These are phyloP conservation scores for Labeo rohita DNA, from an alignment of 2,113 vertebrate species.

Conservation along the genomic window DNA sequence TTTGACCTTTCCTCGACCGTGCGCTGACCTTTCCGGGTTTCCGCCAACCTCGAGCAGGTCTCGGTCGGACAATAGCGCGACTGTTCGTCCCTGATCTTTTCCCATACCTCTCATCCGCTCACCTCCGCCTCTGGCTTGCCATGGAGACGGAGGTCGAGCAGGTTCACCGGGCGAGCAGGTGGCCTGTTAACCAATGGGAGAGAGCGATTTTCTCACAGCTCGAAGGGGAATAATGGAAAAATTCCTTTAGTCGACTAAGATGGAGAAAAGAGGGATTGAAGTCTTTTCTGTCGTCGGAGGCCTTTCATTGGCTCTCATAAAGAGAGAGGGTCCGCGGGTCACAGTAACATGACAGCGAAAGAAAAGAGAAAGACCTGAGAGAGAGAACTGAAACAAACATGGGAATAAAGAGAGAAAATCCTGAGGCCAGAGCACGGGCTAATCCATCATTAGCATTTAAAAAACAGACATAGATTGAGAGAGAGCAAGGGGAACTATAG, in stretches of 20 bases:
- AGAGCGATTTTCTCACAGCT: constrained; percentile 38
- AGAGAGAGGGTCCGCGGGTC: constrained; percentile 32
- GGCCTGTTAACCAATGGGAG: constrained; percentile 39
- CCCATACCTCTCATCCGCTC: constrained; percentile 52
- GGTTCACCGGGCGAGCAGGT: constrained; percentile 45
- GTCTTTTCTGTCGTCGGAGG: constrained; percentile 40
- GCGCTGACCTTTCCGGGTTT: constrained; percentile 1
- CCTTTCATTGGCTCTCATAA: constrained; percentile 43
- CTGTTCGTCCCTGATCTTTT: constrained; percentile 52
- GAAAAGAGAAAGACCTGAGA: constrained; percentile 44
- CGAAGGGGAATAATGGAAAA: constrained; percentile 47
- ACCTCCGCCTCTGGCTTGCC: constrained; percentile 45
- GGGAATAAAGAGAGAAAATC: constrained; percentile 52
- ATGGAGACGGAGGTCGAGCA: constrained; percentile 44
- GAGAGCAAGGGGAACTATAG: constrained; percentile 19
- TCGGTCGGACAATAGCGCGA: constrained; percentile 34
- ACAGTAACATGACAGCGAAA: constrained; percentile 42
- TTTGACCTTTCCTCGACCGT: constrained; percentile 44
- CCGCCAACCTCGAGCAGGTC: constrained; percentile 32
- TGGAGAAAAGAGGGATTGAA: constrained; percentile 47
- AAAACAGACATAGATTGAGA: constrained; percentile 27
- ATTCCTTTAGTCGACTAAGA: constrained; percentile 34
- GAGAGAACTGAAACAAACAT: constrained; percentile 34
- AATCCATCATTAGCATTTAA: constrained; percentile 48
- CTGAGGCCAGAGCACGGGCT: constrained; percentile 23